Evolutionary conservation across 2,113 vertebrate species (phyloP).

Genomic region (Lates calcarifer): DNA sequence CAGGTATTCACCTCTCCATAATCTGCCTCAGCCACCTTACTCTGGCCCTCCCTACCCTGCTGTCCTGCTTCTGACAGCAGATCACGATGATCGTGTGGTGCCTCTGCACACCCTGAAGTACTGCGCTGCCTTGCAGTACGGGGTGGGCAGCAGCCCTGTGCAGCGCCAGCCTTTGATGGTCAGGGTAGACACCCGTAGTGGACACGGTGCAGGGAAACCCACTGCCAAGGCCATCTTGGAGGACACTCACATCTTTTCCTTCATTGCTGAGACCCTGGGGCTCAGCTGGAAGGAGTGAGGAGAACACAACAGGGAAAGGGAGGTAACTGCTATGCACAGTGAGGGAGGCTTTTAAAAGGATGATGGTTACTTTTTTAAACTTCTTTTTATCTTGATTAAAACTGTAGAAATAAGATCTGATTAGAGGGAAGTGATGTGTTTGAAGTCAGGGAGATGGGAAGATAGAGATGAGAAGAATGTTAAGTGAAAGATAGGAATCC

Average conservation of each 20-base stretch:
- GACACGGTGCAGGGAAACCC: constrained; percentile 86
- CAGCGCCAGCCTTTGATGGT: constrained; percentile 83
- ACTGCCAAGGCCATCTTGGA: constrained; percentile 85
- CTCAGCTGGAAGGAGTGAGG: constrained; percentile 81
- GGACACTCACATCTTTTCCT: constrained; percentile 82
- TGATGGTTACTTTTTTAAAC: not conserved
- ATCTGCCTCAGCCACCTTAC: constrained; percentile 70
- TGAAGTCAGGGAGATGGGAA: not conserved
- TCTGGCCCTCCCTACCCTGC: constrained; percentile 74
- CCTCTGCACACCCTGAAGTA: constrained; percentile 87
- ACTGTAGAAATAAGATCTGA: not conserved
- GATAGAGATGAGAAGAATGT: not conserved
- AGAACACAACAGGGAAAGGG: not conserved
- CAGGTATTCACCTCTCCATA: constrained; percentile 86
- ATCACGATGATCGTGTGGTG: constrained; percentile 86
- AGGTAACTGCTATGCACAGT: not conserved
- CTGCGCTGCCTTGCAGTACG: constrained; percentile 79
- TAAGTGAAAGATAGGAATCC: not conserved
- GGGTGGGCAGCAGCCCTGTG: constrained; percentile 61
- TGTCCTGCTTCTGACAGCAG: constrained; percentile 83
- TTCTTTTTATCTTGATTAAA: not conserved
- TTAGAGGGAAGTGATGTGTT: not conserved
- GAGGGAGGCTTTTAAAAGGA: not conserved
- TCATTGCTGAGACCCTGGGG: constrained; percentile 81
- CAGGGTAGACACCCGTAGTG: constrained; percentile 83